phyloP scores from a whole-genome alignment of 1,140 invertebrate species.

The Hyphantria cunea region DNA sequence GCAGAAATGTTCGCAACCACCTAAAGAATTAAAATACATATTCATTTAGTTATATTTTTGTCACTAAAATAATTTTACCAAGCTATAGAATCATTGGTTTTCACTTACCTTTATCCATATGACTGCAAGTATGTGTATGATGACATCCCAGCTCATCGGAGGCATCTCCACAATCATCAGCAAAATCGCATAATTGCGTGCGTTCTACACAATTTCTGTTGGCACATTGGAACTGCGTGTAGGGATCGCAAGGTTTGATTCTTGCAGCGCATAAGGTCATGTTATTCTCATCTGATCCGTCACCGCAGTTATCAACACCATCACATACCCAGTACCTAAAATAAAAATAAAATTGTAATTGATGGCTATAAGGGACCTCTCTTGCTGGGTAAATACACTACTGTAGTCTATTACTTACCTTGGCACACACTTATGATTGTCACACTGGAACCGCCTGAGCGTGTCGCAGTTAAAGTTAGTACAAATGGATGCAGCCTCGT shows the following conservation, averaged over 20 bases:
- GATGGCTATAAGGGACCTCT: background rate
- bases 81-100: background rate
- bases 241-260: constrained; percentile 87
- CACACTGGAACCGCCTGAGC: constrained; percentile 91
- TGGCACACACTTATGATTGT: constrained; percentile 94
- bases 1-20: constrained; percentile 97
- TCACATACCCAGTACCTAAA: constrained; percentile 86
- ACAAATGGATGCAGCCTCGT: constrained; percentile 91
- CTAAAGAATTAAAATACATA: constrained; percentile 56
- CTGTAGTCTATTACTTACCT: constrained; percentile 82
- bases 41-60: background rate
- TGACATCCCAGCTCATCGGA: constrained; percentile 96
- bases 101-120: constrained; percentile 81
- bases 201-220: constrained; percentile 95
- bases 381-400: background rate
- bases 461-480: constrained; percentile 92
- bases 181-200: constrained; percentile 91
- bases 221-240: constrained; percentile 92
- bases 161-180: constrained; percentile 91
- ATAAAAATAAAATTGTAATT: background rate
- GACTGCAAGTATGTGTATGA: constrained; percentile 87
- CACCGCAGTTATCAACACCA: constrained; percentile 94
- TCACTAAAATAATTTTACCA: background rate
- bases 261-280: constrained; percentile 91
- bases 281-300: constrained; percentile 96